These are phyloP conservation scores for Ariopsis seemanni DNA, from an alignment of 2,113 vertebrate species.

Conservation along the genomic window DNA sequence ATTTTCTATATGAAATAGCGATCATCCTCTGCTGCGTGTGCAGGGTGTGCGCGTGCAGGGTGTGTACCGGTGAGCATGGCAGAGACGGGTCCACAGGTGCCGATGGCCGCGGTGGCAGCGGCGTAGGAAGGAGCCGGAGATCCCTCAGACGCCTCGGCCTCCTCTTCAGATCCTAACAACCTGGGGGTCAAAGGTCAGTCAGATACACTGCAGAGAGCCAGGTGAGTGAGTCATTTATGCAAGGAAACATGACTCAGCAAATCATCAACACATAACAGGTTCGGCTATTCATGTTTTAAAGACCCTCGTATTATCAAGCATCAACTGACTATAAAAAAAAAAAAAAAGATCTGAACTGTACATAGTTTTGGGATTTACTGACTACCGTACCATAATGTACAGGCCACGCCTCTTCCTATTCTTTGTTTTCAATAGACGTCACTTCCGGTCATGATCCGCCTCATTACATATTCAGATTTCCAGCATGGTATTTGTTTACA, in stretches of 20 bases:
- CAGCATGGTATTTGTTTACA: too few species aligned
- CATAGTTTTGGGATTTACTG: too few species aligned
- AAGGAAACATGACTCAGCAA: neutral
- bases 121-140: conserved; percentile 79
- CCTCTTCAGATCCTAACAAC: conserved; percentile 75
- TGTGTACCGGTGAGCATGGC: conserved; percentile 80
- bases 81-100: conserved; percentile 74
- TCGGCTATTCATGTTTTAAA: too few species aligned
- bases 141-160: conserved; percentile 67
- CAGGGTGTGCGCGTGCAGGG: neutral
- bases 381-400: too few species aligned
- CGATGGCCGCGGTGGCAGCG: conserved; percentile 86
- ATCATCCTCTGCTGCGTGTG: neutral
- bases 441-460: too few species aligned
- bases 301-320: too few species aligned
- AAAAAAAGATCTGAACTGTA: too few species aligned
- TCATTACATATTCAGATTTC: too few species aligned
- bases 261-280: too few species aligned
- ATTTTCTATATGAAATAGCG: neutral
- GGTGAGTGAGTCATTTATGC: neutral
- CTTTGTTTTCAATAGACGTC: too few species aligned
- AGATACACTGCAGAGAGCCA: neutral
- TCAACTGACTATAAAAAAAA: too few species aligned
- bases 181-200: conserved; percentile 61
- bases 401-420: too few species aligned